Evolutionary conservation across 2,888 invertebrate genomes (phyloP), one percentile per base, ranked within the genome.

Genomic region (Eulithis prunata): DNA sequence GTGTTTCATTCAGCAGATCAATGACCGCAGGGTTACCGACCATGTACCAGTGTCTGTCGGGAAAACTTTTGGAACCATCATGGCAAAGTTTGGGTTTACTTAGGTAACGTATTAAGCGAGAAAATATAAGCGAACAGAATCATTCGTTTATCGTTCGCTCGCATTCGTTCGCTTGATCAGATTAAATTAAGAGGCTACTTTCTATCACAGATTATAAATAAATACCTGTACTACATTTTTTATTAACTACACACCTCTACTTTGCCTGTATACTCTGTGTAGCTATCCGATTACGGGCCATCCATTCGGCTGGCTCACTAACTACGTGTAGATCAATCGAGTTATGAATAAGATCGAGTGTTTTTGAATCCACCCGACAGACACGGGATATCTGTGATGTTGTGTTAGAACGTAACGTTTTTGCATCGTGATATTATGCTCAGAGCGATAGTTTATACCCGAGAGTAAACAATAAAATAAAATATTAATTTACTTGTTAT

Each of bases 381-480:
- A 32, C 67, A 49, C 56, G 14, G 43, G 47, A 61, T 61, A 88
- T 86, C 90, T 90, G 90, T 90, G 89, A 90, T 91, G 85, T 87
- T 84, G 79, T 80, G 83, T 75, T 84, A 86, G 79, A 76, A 78
- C 73, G 78, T 84, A 81, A 78, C 65, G 61, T 68, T 67, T 68
- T 69, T 36, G 66, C 85, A 81, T 87, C 82, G 87, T 89, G 88
- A 89, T 89, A 87, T 81, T 86, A 84, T 88, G 88, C 89, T 90
- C 89, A 90, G 85, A 86, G 80, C 78, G 78, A 81, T 83, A 84
- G 84, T 81, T 79, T 62, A 78, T 78, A 77, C 80, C 83, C 78
- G 63, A 71, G 63, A 71, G 78, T 82, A 82, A 83, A 83, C 73
- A 72, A 73, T 78, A 75, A 75, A 78, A 73, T 71, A 74, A 70